Evolutionary conservation across 2,113 vertebrate genomes (phyloP).

Genomic region (Geococcyx californianus): DNA sequence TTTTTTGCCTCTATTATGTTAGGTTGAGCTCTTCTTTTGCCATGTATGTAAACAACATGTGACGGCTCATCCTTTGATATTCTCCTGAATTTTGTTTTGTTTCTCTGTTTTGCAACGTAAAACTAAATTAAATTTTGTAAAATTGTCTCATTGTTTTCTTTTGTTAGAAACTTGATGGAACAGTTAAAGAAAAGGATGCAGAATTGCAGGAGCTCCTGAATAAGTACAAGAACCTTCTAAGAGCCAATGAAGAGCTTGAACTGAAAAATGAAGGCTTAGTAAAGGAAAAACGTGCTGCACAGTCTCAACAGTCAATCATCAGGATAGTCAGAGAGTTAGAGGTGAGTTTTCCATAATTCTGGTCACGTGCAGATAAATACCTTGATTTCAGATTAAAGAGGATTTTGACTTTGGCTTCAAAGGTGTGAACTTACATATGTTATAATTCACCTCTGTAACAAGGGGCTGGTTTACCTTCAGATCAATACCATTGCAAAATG

Average conservation of each 20-base stretch:
- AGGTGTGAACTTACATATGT: background rate
- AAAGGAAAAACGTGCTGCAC: constrained; percentile 81
- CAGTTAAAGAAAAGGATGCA: constrained; percentile 84
- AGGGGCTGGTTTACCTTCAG: background rate
- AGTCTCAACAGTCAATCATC: constrained; percentile 79
- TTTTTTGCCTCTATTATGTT: background rate
- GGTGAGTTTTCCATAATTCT: constrained; percentile 67
- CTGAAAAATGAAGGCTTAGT: constrained; percentile 80
- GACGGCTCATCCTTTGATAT: background rate
- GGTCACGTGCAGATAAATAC: background rate
- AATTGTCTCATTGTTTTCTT: background rate
- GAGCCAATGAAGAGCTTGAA: constrained; percentile 80
- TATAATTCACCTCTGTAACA: background rate
- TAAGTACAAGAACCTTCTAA: constrained; percentile 79
- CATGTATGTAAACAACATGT: background rate
- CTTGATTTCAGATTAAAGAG: background rate
- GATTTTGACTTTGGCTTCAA: background rate
- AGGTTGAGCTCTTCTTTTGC: background rate
- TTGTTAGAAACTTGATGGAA: constrained; percentile 80
- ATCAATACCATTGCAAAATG: background rate
- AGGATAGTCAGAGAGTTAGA: constrained; percentile 82
- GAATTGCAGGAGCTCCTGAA: constrained; percentile 83
- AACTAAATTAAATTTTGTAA: background rate
- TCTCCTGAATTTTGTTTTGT: background rate
- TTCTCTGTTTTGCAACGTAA: background rate